Percentiles rank a stretch among this genome's conserved stretches.
Conservation (phyloP, 2,888 invertebrate species). For the Danaus chrysippus region DNA sequence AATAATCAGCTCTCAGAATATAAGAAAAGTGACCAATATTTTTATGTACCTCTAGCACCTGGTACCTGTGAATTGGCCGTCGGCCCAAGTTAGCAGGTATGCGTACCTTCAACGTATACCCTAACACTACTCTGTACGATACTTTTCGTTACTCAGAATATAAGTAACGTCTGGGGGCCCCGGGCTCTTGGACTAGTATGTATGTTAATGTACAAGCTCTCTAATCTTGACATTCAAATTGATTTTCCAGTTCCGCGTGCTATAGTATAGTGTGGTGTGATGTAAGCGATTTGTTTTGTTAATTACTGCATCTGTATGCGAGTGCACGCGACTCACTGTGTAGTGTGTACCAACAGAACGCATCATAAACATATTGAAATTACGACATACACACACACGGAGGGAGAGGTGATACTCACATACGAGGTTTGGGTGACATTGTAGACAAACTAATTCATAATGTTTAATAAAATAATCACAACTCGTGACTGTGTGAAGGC, state of each 20-base stretch:
- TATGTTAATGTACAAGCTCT: too few relatives aligned
- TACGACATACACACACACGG: background rate
- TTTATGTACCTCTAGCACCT: too few relatives aligned
- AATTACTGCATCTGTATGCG: slow-evolving; percentile 26
- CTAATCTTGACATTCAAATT: slow-evolving; percentile 13
- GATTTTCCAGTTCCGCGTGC: slow-evolving; percentile 15
- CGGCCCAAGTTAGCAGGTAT: too few relatives aligned
- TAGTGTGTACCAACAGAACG: background rate
- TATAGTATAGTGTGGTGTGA: slow-evolving; percentile 9
- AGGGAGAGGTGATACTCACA: too few relatives aligned
- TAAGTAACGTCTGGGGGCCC: too few relatives aligned
- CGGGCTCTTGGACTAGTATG: too few relatives aligned
- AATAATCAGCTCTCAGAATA: too few relatives aligned
- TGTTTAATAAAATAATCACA: background rate
- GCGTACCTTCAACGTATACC: too few relatives aligned
- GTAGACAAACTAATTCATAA: background rate
- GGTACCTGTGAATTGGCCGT: too few relatives aligned
- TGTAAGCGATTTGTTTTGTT: slow-evolving; percentile 31
- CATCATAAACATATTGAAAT: background rate
- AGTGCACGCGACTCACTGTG: slow-evolving; percentile 7
- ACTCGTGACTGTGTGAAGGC: slow-evolving; percentile 14
- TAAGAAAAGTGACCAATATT: too few relatives aligned
- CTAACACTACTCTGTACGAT: too few relatives aligned
- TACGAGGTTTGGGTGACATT: background rate
- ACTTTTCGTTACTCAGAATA: too few relatives aligned